Evolutionary conservation across 2,888 invertebrate species (phyloP).

Genomic region (Nasonovia ribisnigri): DNA sequence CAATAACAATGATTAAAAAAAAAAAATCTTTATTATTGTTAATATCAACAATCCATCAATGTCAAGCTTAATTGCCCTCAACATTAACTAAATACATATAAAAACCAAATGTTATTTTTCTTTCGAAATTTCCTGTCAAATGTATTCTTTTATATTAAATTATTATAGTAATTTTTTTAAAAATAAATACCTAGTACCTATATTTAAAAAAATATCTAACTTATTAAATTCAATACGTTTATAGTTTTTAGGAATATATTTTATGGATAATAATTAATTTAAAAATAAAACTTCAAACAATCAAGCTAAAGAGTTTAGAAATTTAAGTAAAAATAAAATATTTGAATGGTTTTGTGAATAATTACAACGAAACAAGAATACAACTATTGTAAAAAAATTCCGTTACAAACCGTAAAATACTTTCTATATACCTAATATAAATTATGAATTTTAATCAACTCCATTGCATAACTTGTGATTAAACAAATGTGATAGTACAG

Average conservation of each 20-base stretch:
- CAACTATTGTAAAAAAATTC: neutral
- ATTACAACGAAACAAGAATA: neutral
- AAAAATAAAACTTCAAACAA: neutral
- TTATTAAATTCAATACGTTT: neutral
- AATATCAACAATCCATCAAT: neutral
- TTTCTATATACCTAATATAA: neutral
- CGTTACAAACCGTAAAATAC: neutral
- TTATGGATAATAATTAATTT: neutral
- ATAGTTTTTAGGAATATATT: neutral
- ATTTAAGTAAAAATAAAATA: neutral
- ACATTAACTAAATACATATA: neutral
- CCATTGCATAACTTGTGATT: neutral
- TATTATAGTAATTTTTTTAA: neutral
- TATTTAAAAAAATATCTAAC: neutral
- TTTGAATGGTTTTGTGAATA: neutral
- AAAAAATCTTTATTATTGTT: neutral
- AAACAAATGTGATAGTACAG: conserved; percentile 6
- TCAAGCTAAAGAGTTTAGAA: neutral
- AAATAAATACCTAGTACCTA: no score
- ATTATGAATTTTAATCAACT: conserved; percentile 16
- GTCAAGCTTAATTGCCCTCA: neutral
- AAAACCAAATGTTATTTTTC: neutral
- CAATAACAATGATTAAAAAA: neutral
- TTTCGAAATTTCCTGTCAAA: neutral
- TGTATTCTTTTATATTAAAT: neutral